A percentile compares a stretch with the other conserved stretches of the same genome.
phyloP scores from a whole-genome alignment of 2,113 vertebrate species.

The Melospiza melodia region DNA sequence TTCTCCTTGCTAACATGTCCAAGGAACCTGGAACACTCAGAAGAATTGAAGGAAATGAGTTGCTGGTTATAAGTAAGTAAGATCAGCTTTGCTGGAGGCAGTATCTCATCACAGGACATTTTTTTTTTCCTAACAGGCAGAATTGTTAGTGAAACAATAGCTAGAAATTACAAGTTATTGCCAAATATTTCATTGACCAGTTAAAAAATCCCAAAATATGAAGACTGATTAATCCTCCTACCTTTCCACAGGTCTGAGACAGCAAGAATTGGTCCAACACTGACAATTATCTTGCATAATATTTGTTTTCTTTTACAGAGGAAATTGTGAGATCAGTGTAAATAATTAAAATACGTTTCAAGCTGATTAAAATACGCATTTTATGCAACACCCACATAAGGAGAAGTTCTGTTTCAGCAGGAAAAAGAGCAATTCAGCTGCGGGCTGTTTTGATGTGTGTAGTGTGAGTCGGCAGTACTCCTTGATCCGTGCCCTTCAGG shows the following conservation, averaged over 20 bases:
- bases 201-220: accelerated
- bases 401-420: slow-evolving; percentile 11
- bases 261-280: not conserved
- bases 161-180: not conserved
- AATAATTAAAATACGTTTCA: slow-evolving; percentile 16
- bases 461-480: slow-evolving; percentile 25
- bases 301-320: not conserved
- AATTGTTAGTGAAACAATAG: not conserved
- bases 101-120: accelerated
- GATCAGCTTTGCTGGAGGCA: not conserved
- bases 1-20: accelerated
- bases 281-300: not conserved
- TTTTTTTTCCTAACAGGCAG: not conserved
- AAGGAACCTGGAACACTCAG: not conserved
- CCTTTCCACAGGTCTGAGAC: not conserved
- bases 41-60: not conserved
- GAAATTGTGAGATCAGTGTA: not conserved
- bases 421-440: slow-evolving; percentile 42
- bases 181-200: not conserved
- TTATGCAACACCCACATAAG: not conserved
- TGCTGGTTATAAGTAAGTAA: not conserved
- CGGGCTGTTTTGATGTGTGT: not conserved
- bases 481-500: slow-evolving; percentile 60
- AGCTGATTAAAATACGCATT: not conserved
- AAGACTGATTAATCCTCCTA: not conserved